Percentiles rank a stretch among this genome's conserved stretches.
phyloP scores from a whole-genome alignment of 1,140 invertebrate species.

The Parapsyche elsis region DNA sequence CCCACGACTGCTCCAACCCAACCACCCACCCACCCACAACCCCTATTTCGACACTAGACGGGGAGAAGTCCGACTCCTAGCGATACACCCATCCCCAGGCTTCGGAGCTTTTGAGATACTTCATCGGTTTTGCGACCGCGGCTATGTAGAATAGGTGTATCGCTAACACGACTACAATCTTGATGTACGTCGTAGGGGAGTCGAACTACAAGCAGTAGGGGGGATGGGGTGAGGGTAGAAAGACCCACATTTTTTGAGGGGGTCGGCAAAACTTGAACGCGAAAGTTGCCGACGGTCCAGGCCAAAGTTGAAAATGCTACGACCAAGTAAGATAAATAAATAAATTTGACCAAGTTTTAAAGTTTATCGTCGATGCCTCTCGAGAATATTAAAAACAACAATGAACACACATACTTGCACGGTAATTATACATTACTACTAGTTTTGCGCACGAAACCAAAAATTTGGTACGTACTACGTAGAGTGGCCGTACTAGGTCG shows the following conservation, averaged over 20 bases:
- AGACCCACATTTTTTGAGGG: neutral
- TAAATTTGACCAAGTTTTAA: constrained; percentile 50
- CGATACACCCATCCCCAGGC: neutral
- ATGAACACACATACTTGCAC: too few species aligned
- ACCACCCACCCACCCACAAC: too few species aligned
- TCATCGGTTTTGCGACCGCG: neutral
- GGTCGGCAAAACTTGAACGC: constrained; percentile 50
- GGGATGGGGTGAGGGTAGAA: neutral
- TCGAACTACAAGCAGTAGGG: too few species aligned
- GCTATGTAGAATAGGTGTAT: constrained; percentile 18
- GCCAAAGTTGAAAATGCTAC: constrained; percentile 52
- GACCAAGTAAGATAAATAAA: constrained; percentile 54
- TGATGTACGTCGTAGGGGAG: constrained; percentile 4
- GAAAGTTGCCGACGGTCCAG: constrained; percentile 52
- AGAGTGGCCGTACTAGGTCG: too few species aligned
- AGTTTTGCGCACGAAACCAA: too few species aligned
- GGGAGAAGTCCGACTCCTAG: neutral
- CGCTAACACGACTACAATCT: constrained; percentile 40
- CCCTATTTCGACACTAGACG: too few species aligned
- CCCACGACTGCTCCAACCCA: too few species aligned
- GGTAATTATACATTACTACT: too few species aligned
- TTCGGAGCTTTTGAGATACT: neutral
- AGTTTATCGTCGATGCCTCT: constrained; percentile 46
- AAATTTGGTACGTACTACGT: too few species aligned
- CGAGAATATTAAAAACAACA: too few species aligned